These are phyloP conservation scores for Microcebus jonahi DNA, from an alignment of 2,113 vertebrate species.

Conservation along the genomic window DNA sequence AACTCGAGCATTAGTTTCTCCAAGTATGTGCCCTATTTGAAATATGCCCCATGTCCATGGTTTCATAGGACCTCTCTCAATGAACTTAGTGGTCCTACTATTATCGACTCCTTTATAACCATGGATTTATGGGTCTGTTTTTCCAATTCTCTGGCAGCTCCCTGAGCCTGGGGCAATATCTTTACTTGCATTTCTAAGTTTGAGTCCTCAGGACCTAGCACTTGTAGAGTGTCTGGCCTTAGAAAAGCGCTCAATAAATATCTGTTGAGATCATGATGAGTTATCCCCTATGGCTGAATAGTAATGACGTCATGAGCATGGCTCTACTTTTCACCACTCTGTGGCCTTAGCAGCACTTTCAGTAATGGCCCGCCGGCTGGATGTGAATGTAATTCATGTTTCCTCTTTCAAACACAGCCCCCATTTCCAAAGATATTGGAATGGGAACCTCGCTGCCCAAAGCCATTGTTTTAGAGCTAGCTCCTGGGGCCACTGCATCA, in stretches of 20 bases:
- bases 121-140: background rate
- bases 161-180: background rate
- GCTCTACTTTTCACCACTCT: background rate
- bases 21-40: background rate
- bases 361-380: background rate
- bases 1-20: background rate
- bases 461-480: background rate
- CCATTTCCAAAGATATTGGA: background rate
- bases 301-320: background rate
- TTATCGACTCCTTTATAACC: background rate
- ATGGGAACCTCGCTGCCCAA: background rate
- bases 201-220: background rate
- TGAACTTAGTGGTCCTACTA: background rate
- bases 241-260: background rate
- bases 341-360: background rate
- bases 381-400: background rate
- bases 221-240: background rate
- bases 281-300: background rate
- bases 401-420: background rate
- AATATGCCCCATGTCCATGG: background rate
- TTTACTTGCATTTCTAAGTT: background rate
- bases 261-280: slow-evolving; percentile 16
- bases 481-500: background rate
- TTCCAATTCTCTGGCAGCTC: background rate
- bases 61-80: background rate